phyloP scores from a whole-genome alignment of 2,113 vertebrate genomes.

The Recurvirostra avosetta region DNA sequence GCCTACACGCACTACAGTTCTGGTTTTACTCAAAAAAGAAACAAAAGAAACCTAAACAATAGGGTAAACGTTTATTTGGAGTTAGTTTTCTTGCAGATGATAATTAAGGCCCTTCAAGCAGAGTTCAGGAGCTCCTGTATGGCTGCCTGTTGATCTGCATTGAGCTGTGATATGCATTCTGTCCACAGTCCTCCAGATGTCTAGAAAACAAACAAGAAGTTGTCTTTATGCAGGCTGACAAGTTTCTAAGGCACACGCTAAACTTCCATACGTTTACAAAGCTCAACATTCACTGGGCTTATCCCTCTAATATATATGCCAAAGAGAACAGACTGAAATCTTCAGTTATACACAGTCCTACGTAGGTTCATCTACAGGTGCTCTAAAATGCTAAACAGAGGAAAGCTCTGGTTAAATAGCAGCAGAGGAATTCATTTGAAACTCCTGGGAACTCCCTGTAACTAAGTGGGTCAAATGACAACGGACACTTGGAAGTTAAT shows the following conservation, averaged over 20 bases:
- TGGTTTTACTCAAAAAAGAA: constrained; percentile 79
- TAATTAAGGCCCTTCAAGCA: constrained; percentile 83
- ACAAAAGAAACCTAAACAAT: constrained; percentile 84
- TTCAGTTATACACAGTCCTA: neutral
- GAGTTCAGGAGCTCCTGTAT: constrained; percentile 94
- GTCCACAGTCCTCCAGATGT: constrained; percentile 93
- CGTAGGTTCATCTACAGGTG: neutral
- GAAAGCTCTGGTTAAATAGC: neutral
- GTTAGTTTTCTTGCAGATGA: constrained; percentile 77
- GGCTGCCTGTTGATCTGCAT: constrained; percentile 92
- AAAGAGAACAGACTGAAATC: neutral
- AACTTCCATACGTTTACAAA: neutral
- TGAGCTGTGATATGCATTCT: constrained; percentile 92
- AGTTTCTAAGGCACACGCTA: neutral
- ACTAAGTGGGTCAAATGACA: neutral
- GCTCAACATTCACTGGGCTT: neutral
- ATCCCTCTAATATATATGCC: neutral
- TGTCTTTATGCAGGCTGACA: neutral
- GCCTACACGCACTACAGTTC: constrained; percentile 76
- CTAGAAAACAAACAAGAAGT: constrained; percentile 65
- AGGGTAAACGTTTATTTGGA: constrained; percentile 84
- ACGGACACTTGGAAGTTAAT: neutral
- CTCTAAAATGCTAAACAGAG: neutral
- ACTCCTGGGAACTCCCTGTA: neutral
- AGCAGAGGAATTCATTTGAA: neutral